These are phyloP conservation scores for Molorchus minor DNA, from an alignment of 2,888 invertebrate species.

Conservation along the genomic window DNA sequence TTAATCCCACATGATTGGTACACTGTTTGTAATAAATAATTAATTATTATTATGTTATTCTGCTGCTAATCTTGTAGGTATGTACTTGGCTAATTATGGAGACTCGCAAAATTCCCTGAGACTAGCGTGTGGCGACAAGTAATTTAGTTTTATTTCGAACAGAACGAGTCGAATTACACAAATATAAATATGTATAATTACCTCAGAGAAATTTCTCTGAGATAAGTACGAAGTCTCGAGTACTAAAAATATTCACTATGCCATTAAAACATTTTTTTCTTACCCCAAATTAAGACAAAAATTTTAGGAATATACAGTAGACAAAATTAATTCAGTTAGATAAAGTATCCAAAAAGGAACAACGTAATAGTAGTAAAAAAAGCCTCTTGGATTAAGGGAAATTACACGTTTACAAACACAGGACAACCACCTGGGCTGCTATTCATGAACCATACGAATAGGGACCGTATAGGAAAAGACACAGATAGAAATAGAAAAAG, in stretches of 20 bases:
- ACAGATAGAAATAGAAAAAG: too few species aligned
- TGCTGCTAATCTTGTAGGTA: too few species aligned
- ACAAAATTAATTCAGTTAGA: neutral
- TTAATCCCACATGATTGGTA: too few species aligned
- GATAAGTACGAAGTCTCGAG: neutral
- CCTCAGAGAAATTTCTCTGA: too few species aligned
- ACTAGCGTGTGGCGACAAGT: slow-evolving; percentile 10
- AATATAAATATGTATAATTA: neutral
- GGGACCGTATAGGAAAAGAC: too few species aligned
- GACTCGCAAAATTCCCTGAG: slow-evolving; percentile 1
- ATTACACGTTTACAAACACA: too few species aligned
- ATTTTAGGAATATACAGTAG: neutral
- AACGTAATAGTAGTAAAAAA: neutral
- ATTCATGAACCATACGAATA: too few species aligned
- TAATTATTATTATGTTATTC: too few species aligned
- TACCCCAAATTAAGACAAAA: neutral
- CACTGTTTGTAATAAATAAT: too few species aligned
- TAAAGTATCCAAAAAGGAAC: neutral
- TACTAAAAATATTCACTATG: neutral
- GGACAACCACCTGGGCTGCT: too few species aligned
- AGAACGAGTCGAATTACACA: neutral
- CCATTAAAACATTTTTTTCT: neutral
- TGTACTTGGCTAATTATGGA: slow-evolving; percentile 1
- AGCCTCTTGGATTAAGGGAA: too few species aligned
- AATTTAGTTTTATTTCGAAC: neutral